Evolutionary conservation across 1,140 invertebrate genomes (phyloP).

Genomic region (Drosophila insularis): DNA sequence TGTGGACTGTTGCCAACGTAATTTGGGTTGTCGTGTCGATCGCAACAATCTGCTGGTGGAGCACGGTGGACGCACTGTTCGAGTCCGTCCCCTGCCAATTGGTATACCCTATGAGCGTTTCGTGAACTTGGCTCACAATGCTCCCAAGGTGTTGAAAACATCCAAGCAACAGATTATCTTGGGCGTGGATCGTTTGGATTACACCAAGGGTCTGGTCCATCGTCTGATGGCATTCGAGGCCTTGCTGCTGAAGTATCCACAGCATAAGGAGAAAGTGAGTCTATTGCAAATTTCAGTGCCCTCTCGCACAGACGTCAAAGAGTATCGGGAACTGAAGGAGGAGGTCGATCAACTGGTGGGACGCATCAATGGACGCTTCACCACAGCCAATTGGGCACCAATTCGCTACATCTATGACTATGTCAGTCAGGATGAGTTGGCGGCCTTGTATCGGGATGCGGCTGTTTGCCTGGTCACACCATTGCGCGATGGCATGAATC

Average conservation of each 20-base stretch:
- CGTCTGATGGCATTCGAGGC: conserved; percentile 92
- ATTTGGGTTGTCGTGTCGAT: conserved; percentile 93
- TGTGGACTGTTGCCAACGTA: conserved; percentile 94
- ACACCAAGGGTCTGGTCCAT: conserved; percentile 95
- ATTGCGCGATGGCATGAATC: conserved; percentile 95
- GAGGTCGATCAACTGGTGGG: conserved; percentile 95
- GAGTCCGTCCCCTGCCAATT: conserved; percentile 92
- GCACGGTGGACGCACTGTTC: conserved; percentile 91
- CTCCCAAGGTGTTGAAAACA: conserved; percentile 88
- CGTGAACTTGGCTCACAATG: conserved; percentile 90
- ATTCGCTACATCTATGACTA: conserved; percentile 96
- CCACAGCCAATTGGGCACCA: conserved; percentile 94
- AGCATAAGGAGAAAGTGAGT: conserved; percentile 92
- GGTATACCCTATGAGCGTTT: conserved; percentile 94
- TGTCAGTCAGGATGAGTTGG: conserved; percentile 92
- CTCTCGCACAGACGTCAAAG: conserved; percentile 93
- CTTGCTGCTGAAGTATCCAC: conserved; percentile 92
- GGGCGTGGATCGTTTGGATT: conserved; percentile 94
- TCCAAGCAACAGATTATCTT: conserved; percentile 88
- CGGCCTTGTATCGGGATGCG: conserved; percentile 92
- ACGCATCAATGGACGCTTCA: conserved; percentile 93
- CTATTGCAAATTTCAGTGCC: conserved; percentile 94
- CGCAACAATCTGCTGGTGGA: conserved; percentile 93
- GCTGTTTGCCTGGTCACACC: conserved; percentile 94
- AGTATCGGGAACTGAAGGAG: conserved; percentile 95